Evolutionary conservation across 2,797 vertebrate species (phyloP).

Genomic region (Sphenodon punctatus): DNA sequence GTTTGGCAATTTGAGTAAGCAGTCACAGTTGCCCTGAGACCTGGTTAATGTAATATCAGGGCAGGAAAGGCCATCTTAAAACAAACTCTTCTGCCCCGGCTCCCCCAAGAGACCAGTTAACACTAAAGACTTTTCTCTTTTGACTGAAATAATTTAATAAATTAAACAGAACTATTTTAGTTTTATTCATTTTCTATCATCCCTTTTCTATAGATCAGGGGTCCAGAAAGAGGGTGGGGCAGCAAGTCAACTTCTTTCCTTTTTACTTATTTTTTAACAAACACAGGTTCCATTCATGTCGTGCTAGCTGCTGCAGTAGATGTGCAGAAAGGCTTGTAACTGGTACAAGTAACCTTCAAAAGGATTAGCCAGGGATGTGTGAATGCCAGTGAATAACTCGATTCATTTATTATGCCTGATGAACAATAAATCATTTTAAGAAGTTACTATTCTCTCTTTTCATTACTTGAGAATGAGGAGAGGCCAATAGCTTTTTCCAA

Average conservation of each 20-base stretch:
- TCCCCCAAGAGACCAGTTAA: constrained; percentile 60
- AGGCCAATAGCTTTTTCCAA: constrained; percentile 31
- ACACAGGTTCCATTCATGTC: fast-evolving
- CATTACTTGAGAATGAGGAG: constrained; percentile 23
- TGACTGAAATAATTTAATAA: constrained; percentile 59
- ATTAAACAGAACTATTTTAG: constrained; percentile 37
- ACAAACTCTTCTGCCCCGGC: constrained; percentile 55
- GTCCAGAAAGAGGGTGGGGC: background rate
- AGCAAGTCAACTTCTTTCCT: fast-evolving
- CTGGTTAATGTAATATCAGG: constrained; percentile 55
- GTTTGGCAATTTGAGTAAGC: constrained; percentile 44
- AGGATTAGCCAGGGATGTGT: constrained; percentile 50
- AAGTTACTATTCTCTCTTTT: constrained; percentile 46
- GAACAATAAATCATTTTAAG: constrained; percentile 58
- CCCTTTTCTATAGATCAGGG: background rate
- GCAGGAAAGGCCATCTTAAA: constrained; percentile 58
- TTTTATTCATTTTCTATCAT: constrained; percentile 39
- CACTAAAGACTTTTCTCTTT: constrained; percentile 44
- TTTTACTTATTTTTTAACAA: background rate
- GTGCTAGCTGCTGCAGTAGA: background rate
- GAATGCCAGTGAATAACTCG: constrained; percentile 57
- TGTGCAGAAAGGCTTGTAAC: background rate
- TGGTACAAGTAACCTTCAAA: constrained; percentile 40
- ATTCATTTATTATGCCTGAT: constrained; percentile 33
- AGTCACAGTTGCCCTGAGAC: constrained; percentile 49